These are phyloP conservation scores for Parotia lawesii DNA, from an alignment of 2,113 vertebrate genomes.

Conservation along the genomic window DNA sequence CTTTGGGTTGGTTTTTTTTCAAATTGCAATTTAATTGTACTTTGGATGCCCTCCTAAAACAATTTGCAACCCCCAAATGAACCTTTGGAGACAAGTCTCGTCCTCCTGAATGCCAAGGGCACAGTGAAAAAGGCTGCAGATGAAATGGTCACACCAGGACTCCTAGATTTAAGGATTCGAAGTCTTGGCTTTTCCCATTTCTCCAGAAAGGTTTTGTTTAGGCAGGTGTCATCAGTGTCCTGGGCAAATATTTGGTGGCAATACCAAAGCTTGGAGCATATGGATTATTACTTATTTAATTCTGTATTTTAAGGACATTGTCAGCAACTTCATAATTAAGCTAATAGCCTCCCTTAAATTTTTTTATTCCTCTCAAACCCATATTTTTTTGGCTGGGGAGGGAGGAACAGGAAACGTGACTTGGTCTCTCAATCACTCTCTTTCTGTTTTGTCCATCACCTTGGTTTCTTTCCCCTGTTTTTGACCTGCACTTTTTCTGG, in stretches of 20 bases:
- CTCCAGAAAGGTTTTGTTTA: not conserved
- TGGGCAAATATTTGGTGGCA: not conserved
- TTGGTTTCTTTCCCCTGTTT: conserved; percentile 69
- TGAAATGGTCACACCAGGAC: not conserved
- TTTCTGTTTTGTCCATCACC: conserved; percentile 79
- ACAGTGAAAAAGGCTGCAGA: not conserved
- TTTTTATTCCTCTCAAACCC: not conserved
- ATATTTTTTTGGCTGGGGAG: not conserved
- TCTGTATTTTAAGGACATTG: not conserved
- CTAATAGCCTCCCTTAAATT: not conserved
- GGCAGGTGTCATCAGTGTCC: conserved; percentile 12
- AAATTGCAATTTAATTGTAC: not conserved
- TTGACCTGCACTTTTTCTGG: conserved; percentile 80
- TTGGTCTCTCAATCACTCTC: conserved; percentile 9
- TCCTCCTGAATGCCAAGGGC: not conserved
- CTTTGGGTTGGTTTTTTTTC: not conserved
- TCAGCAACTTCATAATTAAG: not conserved
- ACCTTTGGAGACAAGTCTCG: not conserved
- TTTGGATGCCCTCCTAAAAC: not conserved
- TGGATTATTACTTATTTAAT: not conserved
- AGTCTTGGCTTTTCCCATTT: not conserved
- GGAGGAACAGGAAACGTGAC: not conserved
- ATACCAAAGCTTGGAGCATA: not conserved
- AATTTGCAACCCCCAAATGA: not conserved
- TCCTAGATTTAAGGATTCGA: not conserved